phyloP scores from a whole-genome alignment of 2,888 invertebrate genomes.

The Nymphalis urticae region DNA sequence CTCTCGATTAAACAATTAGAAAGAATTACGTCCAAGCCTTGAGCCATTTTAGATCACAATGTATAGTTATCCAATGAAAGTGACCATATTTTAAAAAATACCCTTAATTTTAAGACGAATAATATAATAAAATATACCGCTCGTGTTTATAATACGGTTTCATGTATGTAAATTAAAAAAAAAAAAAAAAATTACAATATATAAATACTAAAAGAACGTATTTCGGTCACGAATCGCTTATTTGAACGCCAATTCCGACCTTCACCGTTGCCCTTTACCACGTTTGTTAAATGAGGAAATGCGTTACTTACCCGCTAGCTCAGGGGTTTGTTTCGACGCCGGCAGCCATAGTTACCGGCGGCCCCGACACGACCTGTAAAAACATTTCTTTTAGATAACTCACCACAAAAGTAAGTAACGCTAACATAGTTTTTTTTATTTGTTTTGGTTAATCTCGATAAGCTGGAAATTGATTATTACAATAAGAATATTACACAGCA shows the following conservation, averaged over 20 bases:
- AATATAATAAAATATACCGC: not conserved
- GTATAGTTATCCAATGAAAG: constrained; percentile 4
- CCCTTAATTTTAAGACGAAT: no score
- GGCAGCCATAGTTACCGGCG: constrained; percentile 73
- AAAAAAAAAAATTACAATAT: not conserved
- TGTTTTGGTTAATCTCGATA: no score
- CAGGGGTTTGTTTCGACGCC: constrained; percentile 71
- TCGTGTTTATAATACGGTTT: not conserved
- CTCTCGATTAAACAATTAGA: constrained; percentile 31
- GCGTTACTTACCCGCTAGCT: constrained; percentile 61
- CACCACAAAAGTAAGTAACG: no score
- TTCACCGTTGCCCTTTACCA: constrained; percentile 40
- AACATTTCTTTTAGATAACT: not conserved
- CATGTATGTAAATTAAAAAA: not conserved
- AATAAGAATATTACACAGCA: no score
- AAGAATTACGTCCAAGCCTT: constrained; percentile 30
- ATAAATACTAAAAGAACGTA: constrained; percentile 14
- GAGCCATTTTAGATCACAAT: not conserved
- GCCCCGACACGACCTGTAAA: constrained; percentile 68
- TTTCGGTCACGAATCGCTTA: constrained; percentile 19
- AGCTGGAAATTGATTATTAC: no score
- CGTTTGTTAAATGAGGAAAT: constrained; percentile 38
- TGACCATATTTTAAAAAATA: no score
- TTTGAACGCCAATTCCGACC: constrained; percentile 20
- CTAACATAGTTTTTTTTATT: no score